Evolutionary conservation across 2,113 vertebrate genomes (phyloP).

Genomic region (Engystomops pustulosus): DNA sequence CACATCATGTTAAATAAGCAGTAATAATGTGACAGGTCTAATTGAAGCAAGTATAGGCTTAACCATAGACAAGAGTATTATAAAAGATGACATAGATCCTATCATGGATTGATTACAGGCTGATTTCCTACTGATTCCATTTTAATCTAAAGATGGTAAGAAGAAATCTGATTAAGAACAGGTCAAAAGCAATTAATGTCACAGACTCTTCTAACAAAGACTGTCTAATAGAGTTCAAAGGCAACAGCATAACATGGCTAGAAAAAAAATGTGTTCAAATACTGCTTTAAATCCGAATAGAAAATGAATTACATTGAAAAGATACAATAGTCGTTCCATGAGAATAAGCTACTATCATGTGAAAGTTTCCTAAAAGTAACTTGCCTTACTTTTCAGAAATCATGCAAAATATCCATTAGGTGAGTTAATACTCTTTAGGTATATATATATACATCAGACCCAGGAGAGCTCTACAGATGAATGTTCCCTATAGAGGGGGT

Average conservation of each 20-base stretch:
- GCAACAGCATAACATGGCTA: background rate
- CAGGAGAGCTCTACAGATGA: too few relatives aligned
- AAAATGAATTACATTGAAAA: background rate
- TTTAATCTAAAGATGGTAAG: slow-evolving; percentile 10
- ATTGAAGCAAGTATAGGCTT: background rate
- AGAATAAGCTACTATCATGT: too few relatives aligned
- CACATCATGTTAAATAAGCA: background rate
- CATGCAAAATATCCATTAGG: too few relatives aligned
- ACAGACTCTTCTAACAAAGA: background rate
- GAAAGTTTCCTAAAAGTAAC: too few relatives aligned
- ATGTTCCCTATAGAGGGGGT: too few relatives aligned
- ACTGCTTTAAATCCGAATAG: background rate
- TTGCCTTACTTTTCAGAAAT: too few relatives aligned
- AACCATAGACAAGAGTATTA: slow-evolving; percentile 7
- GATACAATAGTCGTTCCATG: background rate
- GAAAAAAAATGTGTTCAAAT: background rate
- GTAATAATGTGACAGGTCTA: background rate
- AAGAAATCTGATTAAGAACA: slow-evolving; percentile 41
- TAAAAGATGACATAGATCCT: slow-evolving; percentile 9
- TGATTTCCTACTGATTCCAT: slow-evolving; percentile 21
- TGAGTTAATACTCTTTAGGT: too few relatives aligned
- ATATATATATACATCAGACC: too few relatives aligned
- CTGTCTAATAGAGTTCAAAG: background rate
- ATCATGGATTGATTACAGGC: slow-evolving; percentile 18
- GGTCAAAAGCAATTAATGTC: slow-evolving; percentile 33